Evolutionary conservation across 2,888 invertebrate genomes (phyloP).

Genomic region (Cheilosia urbana): DNA sequence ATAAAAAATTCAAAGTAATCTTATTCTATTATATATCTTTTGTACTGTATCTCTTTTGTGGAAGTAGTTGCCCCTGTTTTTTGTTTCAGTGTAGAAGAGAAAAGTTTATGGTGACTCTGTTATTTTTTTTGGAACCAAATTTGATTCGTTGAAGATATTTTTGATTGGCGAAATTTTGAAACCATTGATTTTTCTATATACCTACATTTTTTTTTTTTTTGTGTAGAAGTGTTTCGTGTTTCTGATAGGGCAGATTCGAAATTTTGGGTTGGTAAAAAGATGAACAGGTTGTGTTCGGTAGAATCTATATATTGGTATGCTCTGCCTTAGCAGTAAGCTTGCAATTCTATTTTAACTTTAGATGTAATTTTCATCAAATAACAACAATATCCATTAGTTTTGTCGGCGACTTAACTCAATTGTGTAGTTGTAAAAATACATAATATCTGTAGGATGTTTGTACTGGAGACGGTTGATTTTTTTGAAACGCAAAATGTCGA

Average conservation of each 20-base stretch:
- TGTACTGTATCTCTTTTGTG: conserved; percentile 36
- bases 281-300: neutral
- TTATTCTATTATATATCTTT: conserved; percentile 16
- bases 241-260: conserved; percentile 60
- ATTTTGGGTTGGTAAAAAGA: conserved; percentile 22
- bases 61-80: conserved; percentile 26
- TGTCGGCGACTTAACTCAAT: conserved; percentile 20
- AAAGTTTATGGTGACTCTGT: conserved; percentile 37
- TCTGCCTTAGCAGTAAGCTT: conserved; percentile 61
- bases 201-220: neutral
- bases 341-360: neutral
- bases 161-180: conserved; percentile 25
- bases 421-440: conserved; percentile 22
- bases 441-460: conserved; percentile 4
- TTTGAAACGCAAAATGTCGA: neutral
- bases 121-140: neutral
- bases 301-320: neutral
- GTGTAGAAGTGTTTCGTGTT: conserved; percentile 28
- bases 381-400: conserved; percentile 42
- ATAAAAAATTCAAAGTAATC: conserved; percentile 47
- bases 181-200: conserved; percentile 37
- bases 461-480: conserved; percentile 26
- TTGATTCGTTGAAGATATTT: conserved; percentile 19
- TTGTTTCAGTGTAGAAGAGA: conserved; percentile 50
- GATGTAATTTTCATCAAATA: conserved; percentile 13